Percentiles rank a stretch among this genome's conserved stretches.
These are phyloP conservation scores for Buathra laborator DNA, from an alignment of 2,888 invertebrate genomes.

Conservation along the genomic window DNA sequence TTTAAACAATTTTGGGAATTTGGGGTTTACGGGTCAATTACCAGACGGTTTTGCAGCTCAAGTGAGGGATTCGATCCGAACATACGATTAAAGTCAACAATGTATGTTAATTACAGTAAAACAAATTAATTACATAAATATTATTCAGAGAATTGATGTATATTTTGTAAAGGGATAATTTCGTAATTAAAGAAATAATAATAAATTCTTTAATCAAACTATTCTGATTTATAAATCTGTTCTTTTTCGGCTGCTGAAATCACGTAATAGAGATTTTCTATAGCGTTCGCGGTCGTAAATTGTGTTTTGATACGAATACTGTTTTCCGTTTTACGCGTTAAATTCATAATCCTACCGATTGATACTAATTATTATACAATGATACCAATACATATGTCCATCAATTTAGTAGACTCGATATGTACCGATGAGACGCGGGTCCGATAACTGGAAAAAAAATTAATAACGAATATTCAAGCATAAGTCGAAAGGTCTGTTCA, in stretches of 20 bases:
- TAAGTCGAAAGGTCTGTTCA: conserved; percentile 5
- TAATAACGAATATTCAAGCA: background rate
- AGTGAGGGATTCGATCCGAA: too few species aligned
- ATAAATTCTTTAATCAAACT: too few species aligned
- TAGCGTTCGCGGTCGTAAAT: conserved; percentile 56
- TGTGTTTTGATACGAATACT: conserved; percentile 36
- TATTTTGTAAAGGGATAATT: too few species aligned
- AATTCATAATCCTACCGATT: background rate
- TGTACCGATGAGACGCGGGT: background rate
- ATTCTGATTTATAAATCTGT: background rate
- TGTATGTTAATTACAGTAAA: too few species aligned
- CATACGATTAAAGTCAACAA: too few species aligned
- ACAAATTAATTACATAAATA: too few species aligned
- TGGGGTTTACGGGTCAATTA: too few species aligned
- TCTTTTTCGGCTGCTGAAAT: background rate
- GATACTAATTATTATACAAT: background rate
- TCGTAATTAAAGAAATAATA: too few species aligned
- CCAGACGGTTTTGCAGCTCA: too few species aligned
- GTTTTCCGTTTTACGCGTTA: background rate
- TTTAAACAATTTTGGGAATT: too few species aligned
- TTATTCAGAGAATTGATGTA: too few species aligned
- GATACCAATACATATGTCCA: background rate
- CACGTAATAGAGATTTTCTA: conserved; percentile 59
- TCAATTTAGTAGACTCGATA: background rate
- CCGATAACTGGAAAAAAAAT: background rate